phyloP scores from a whole-genome alignment of 2,888 invertebrate species.

The Drosophila pullipes region DNA sequence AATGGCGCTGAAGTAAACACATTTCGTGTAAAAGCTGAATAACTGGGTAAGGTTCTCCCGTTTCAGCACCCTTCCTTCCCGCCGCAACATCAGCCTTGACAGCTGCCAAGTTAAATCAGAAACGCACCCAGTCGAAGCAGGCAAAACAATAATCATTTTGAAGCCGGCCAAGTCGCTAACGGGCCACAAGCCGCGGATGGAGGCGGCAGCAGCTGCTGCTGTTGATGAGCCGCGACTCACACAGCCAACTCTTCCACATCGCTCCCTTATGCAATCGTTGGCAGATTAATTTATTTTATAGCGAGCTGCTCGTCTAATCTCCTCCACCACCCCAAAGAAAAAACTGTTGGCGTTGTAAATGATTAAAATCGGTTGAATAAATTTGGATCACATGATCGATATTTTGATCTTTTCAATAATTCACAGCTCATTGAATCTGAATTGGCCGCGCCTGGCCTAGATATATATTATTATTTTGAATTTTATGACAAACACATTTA shows the following conservation, averaged over 20 bases:
- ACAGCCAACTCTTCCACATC: neutral
- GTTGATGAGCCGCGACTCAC: constrained; percentile 24
- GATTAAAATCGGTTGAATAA: constrained; percentile 51
- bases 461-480: neutral
- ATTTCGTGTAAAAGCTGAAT: constrained; percentile 67
- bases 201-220: constrained; percentile 16
- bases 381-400: constrained; percentile 36
- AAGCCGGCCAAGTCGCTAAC: constrained; percentile 5
- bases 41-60: constrained; percentile 25
- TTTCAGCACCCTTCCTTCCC: neutral
- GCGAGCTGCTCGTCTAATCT: neutral
- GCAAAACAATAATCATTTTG: constrained; percentile 59
- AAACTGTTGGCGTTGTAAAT: constrained; percentile 50
- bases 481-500: neutral
- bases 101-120: constrained; percentile 54
- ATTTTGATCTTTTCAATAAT: constrained; percentile 21
- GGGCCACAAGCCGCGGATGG: neutral
- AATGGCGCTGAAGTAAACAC: constrained; percentile 77
- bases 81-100: constrained; percentile 4
- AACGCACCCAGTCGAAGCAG: constrained; percentile 37
- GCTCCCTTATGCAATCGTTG: no score
- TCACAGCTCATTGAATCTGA: constrained; percentile 19
- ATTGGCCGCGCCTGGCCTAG: neutral
- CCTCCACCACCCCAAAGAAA: neutral
- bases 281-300: constrained; percentile 1